Evolutionary conservation across 2,888 invertebrate genomes (phyloP).

Genomic region (Archaeoteleia sp.): DNA sequence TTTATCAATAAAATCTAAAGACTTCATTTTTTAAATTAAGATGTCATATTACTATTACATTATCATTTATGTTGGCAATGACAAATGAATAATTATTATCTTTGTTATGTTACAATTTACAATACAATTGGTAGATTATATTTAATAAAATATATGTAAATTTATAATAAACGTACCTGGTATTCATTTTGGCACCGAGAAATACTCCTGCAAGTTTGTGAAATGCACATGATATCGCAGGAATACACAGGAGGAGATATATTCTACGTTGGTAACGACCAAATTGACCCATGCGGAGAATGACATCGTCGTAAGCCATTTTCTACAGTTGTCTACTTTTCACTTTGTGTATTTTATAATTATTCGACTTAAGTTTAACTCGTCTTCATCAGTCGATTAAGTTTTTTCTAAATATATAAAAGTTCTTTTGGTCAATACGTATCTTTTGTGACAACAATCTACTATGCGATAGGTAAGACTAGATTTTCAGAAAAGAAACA

Average conservation of each 20-base stretch:
- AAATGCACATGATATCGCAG: slow-evolving; percentile 83
- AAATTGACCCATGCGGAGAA: slow-evolving; percentile 82
- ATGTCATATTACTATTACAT: no score
- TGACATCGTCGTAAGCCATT: slow-evolving; percentile 84
- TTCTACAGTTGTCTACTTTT: slow-evolving; percentile 42
- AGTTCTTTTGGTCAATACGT: slow-evolving; percentile 10
- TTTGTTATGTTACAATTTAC: slow-evolving; percentile 1
- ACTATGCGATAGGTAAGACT: slow-evolving; percentile 17
- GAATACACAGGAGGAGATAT: slow-evolving; percentile 82
- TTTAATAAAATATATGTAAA: slow-evolving; percentile 7
- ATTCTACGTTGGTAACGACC: slow-evolving; percentile 83
- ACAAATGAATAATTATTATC: no score
- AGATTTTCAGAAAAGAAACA: slow-evolving; percentile 18
- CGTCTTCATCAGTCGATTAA: slow-evolving; percentile 4
- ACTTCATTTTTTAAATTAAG: no score
- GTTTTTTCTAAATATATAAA: slow-evolving; percentile 18
- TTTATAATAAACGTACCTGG: slow-evolving; percentile 75
- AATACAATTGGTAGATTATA: background rate
- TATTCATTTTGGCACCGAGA: slow-evolving; percentile 80
- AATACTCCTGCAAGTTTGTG: slow-evolving; percentile 85
- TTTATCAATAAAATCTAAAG: no score
- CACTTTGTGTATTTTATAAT: slow-evolving; percentile 16
- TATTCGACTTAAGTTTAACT: slow-evolving; percentile 2
- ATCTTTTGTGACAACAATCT: slow-evolving; percentile 5
- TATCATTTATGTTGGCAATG: no score